Conservation (phyloP, 2,113 vertebrate species). For the Silurus asotus region DNA sequence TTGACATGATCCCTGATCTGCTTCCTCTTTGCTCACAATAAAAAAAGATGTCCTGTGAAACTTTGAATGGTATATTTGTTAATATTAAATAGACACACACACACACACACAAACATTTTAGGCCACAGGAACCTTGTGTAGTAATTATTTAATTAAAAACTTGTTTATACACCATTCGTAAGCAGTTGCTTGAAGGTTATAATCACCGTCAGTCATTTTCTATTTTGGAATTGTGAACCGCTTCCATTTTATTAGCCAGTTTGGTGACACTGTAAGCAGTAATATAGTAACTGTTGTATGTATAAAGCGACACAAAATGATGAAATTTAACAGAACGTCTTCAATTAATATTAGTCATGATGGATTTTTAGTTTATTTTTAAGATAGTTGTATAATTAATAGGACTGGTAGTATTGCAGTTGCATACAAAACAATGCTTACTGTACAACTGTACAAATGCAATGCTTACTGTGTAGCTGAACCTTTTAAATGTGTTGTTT, state of each 20-base stretch:
- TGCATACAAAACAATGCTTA: background rate
- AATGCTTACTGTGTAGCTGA: background rate
- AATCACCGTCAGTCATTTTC: background rate
- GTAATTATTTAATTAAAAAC: background rate
- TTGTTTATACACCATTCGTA: background rate
- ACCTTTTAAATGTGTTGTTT: background rate
- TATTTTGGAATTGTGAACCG: background rate
- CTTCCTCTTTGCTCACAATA: background rate
- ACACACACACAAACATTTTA: background rate
- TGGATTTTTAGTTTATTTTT: background rate
- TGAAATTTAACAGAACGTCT: background rate
- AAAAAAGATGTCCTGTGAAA: background rate
- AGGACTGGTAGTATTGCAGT: background rate
- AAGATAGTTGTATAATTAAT: background rate
- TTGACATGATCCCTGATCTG: conserved; percentile 35
- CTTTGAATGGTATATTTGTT: background rate
- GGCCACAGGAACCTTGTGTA: background rate
- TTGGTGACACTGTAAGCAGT: background rate
- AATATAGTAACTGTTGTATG: background rate
- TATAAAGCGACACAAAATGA: background rate
- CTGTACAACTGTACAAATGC: background rate
- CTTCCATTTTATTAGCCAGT: background rate
- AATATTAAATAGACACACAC: background rate
- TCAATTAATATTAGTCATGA: background rate
- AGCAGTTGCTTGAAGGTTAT: background rate